Base-by-base conservation (phyloP, 2,888 invertebrate genomes). In the Eupithecia exiguata region DNA sequence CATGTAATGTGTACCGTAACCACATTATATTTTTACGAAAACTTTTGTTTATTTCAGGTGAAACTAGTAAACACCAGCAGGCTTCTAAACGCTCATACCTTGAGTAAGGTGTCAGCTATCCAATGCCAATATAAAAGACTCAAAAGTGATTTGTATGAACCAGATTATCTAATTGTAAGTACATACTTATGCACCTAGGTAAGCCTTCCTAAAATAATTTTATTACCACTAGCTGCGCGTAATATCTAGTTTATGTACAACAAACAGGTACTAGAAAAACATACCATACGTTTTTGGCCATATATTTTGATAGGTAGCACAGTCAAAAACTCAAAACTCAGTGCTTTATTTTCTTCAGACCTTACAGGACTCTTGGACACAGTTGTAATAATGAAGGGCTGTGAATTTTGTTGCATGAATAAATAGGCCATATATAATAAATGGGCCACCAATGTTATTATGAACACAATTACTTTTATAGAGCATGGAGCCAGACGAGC, bases 131-230 rank as follows among this genome's bases (percentile, higher is more conserved):
- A 84, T 63, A 85, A 78, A 68, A 83, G 92, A 74, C 78, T 79
- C 1, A 94, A 91, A 83, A 91, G 86, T 82, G 92, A 94, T 84
- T 82, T 95, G 79, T 97, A 96, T 86, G 96, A 97, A 86, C 97
- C 97, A 0, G 96, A 96, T 87, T 97, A 97, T 88, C 95, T 97
- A 76, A 95, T 96, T 89, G 97, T 97, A 92, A 93, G 93, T 91
- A 46, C 43, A 40, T 49, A 68, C 35, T 1, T 30, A 30, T 4
- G 4, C 4, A 30, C 30, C 30, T 30, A 30, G 30, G 30, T 30
- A n/a, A 4, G 40, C 14, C 14, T 40, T 4, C 14, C 14, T 40
- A 40, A 9, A 2, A 1, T 40, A 3, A 38, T 0, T 38, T 38
- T 38, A 38, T 38, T 38, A 10, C 1, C 30, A 30, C 30, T n/a